phyloP scores from a whole-genome alignment of 1,140 invertebrate genomes.

The Araneus ventricosus region DNA sequence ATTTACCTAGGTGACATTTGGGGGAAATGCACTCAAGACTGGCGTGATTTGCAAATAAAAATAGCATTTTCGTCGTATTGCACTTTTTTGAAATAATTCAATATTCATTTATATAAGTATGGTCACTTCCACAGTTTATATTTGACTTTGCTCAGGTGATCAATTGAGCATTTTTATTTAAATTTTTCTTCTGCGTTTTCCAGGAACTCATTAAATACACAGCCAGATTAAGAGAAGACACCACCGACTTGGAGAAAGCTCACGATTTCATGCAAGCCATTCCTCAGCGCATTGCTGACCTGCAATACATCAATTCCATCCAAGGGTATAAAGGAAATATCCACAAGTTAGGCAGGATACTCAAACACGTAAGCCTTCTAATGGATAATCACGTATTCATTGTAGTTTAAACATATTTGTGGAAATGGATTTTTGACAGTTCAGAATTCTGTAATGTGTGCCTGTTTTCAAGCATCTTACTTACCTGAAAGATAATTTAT shows the following conservation, averaged over 20 bases:
- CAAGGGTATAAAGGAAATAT: constrained; percentile 95
- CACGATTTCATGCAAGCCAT: constrained; percentile 97
- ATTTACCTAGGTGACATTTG: too few species aligned
- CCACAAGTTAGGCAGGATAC: constrained; percentile 92
- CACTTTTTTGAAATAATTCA: too few species aligned
- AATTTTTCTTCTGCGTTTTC: background rate
- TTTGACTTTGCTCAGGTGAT: too few species aligned
- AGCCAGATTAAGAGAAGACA: constrained; percentile 91
- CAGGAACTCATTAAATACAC: constrained; percentile 98
- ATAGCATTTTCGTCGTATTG: too few species aligned
- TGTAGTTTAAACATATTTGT: background rate
- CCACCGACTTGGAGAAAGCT: constrained; percentile 93
- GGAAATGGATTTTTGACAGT: too few species aligned
- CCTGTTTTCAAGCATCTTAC: background rate
- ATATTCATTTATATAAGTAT: too few species aligned
- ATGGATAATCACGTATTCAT: background rate
- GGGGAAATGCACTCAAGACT: too few species aligned
- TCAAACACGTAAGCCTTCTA: constrained; percentile 87
- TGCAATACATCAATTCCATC: constrained; percentile 94
- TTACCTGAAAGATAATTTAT: too few species aligned
- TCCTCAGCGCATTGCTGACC: constrained; percentile 90
- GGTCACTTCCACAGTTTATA: too few species aligned
- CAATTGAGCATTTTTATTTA: too few species aligned
- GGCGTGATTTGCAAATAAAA: too few species aligned
- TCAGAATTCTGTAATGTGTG: background rate